Evolutionary conservation across 2,797 vertebrate species (phyloP).

Genomic region (Mycteria americana): DNA sequence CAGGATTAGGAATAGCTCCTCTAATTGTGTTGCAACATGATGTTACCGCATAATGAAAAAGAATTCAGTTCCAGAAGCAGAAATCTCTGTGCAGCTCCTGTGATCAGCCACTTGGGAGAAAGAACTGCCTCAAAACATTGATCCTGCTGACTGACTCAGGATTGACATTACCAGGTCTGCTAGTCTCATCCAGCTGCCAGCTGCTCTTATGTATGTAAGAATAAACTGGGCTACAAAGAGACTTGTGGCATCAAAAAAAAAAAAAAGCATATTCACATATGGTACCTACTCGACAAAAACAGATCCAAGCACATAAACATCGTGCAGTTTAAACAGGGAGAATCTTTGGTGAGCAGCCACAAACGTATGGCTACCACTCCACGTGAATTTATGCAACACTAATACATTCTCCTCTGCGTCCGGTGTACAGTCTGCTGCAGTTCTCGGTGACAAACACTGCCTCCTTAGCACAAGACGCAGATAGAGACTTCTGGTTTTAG

Average conservation of each 20-base stretch:
- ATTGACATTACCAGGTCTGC: neutral
- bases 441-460: fast-evolving
- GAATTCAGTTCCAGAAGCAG: neutral
- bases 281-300: neutral
- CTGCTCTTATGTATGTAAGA: neutral
- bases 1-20: neutral
- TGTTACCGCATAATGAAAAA: neutral
- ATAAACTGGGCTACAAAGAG: neutral
- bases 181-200: neutral
- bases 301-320: neutral
- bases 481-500: neutral
- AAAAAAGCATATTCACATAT: neutral
- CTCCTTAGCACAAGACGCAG: neutral
- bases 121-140: neutral
- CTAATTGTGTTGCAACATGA: neutral
- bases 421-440: neutral
- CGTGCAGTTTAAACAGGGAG: fast-evolving
- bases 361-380: fast-evolving
- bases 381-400: neutral
- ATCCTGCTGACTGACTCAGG: conserved; percentile 16
- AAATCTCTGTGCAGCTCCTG: neutral
- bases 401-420: fast-evolving
- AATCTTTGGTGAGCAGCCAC: neutral
- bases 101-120: neutral
- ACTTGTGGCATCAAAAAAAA: neutral